A percentile compares a stretch with the other conserved stretches of the same genome.
Evolutionary conservation across 2,113 vertebrate genomes (phyloP).

Genomic region (Candoia aspera): DNA sequence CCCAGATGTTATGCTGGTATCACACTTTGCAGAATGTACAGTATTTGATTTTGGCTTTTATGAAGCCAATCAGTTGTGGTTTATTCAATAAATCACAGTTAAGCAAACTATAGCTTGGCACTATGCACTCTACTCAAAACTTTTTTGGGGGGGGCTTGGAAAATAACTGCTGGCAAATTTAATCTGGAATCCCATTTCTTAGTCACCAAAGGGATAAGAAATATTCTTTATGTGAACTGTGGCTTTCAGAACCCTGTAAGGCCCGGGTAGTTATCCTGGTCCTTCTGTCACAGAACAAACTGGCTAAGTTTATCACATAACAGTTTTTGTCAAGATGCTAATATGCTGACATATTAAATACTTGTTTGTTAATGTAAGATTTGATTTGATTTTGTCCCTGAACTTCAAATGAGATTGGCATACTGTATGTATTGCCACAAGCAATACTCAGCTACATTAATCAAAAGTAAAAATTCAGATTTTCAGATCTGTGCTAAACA

Average conservation of each 20-base stretch:
- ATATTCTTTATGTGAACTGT: neutral
- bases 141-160: neutral
- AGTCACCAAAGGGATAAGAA: neutral
- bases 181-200: neutral
- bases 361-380: neutral
- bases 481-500: neutral
- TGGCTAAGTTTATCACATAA: neutral
- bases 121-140: neutral
- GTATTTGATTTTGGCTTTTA: neutral
- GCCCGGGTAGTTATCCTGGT: neutral
- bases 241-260: neutral
- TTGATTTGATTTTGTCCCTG: neutral
- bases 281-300: too few species aligned
- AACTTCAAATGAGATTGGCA: neutral
- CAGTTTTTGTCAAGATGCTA: neutral
- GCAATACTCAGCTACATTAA: neutral
- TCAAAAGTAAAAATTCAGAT: neutral
- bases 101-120: neutral
- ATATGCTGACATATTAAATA: neutral
- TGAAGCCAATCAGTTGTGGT: neutral
- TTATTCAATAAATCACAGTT: neutral
- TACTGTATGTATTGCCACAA: neutral
- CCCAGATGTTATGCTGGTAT: neutral
- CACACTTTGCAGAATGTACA: neutral
- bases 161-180: neutral